Evolutionary conservation across 2,888 invertebrate species (phyloP).

Genomic region (Diachrysia chrysitis): DNA sequence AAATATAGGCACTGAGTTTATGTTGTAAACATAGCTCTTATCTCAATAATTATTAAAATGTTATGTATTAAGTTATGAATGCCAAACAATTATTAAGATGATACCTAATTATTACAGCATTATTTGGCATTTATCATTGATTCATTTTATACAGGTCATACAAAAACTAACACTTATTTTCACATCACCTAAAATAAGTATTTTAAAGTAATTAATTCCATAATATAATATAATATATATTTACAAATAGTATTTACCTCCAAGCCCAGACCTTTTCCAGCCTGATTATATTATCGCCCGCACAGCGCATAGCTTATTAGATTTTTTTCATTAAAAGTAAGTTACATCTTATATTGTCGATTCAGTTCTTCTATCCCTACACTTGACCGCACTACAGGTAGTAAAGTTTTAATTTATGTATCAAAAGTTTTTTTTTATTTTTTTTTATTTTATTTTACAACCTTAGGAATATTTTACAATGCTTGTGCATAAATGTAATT

Average conservation of each 20-base stretch:
- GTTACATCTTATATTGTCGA: neutral
- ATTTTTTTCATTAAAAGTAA: too few species aligned
- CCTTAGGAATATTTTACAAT: neutral
- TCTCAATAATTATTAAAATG: neutral
- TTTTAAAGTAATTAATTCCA: too few species aligned
- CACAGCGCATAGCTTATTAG: too few species aligned
- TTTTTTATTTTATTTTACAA: neutral
- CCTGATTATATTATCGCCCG: too few species aligned
- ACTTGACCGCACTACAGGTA: neutral
- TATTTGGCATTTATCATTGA: neutral
- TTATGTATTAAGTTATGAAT: neutral
- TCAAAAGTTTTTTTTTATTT: too few species aligned
- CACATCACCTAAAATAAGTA: neutral
- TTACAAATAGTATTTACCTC: too few species aligned
- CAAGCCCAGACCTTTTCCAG: too few species aligned
- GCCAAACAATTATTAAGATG: neutral
- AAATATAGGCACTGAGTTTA: neutral
- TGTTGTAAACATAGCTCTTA: slow-evolving; percentile 4
- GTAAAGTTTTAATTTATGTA: neutral
- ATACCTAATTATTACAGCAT: neutral
- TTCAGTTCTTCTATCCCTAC: neutral
- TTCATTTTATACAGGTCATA: neutral
- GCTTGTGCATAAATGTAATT: neutral
- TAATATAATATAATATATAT: too few species aligned
- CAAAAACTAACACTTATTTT: neutral